phyloP scores from a whole-genome alignment of 2,113 vertebrate species.

The Otolemur garnettii region DNA sequence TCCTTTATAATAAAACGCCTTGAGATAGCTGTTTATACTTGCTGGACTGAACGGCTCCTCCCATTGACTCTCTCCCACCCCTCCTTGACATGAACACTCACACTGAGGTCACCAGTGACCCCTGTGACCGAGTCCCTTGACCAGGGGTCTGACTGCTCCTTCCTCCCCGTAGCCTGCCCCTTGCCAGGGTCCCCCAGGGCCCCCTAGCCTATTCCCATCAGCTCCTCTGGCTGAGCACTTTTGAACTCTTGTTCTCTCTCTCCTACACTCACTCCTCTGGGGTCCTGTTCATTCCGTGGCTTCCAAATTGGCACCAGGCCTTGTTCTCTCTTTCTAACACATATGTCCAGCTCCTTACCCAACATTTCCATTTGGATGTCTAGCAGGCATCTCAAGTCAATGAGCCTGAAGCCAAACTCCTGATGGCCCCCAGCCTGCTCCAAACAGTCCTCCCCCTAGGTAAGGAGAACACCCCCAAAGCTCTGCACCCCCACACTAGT shows the following conservation, averaged over 20 bases:
- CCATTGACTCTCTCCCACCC: background rate
- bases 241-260: background rate
- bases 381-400: too few relatives aligned
- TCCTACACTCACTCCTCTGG: background rate
- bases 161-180: background rate
- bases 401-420: background rate
- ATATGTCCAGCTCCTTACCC: too few relatives aligned
- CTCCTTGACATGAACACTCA: background rate
- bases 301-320: too few relatives aligned
- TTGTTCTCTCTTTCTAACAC: too few relatives aligned
- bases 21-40: too few relatives aligned
- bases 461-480: too few relatives aligned
- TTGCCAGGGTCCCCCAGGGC: background rate
- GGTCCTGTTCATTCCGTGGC: background rate
- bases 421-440: too few relatives aligned
- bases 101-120: background rate
- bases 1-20: background rate
- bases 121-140: too few relatives aligned
- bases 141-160: too few relatives aligned
- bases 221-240: background rate
- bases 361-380: too few relatives aligned
- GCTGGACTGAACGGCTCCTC: background rate
- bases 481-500: background rate
- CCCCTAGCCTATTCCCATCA: background rate
- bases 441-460: background rate